These are phyloP conservation scores for Xanthia icteritia DNA, from an alignment of 2,888 invertebrate genomes.

Conservation along the genomic window DNA sequence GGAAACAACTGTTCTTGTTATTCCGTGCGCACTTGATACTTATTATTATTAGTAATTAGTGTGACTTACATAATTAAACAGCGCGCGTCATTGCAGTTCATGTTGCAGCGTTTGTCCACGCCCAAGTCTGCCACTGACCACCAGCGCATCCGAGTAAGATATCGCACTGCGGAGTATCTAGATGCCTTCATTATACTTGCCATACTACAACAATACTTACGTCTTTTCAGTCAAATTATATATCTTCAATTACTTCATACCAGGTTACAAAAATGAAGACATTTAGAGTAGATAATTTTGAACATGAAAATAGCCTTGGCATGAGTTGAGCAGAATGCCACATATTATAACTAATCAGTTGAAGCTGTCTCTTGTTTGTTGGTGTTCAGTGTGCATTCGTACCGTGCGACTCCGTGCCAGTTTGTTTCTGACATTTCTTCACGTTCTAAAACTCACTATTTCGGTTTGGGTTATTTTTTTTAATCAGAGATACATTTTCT, in stretches of 20 bases:
- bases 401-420: slow-evolving; percentile 72
- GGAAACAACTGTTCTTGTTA: not conserved
- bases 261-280: slow-evolving; percentile 76
- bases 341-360: slow-evolving; percentile 81
- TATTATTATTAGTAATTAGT: slow-evolving; percentile 24
- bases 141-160: slow-evolving; percentile 98
- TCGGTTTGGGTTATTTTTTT: not conserved
- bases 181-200: slow-evolving; percentile 79
- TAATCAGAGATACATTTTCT: slow-evolving; percentile 22
- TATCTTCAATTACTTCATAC: slow-evolving; percentile 48
- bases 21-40: slow-evolving; percentile 12
- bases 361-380: slow-evolving; percentile 83
- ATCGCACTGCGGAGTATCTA: slow-evolving; percentile 73
- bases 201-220: slow-evolving; percentile 26
- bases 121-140: slow-evolving; percentile 96
- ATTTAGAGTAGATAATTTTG: slow-evolving; percentile 74
- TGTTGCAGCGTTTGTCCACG: slow-evolving; percentile 97
- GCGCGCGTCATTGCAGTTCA: slow-evolving; percentile 93
- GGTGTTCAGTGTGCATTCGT: slow-evolving; percentile 89
- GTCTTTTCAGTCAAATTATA: slow-evolving; percentile 41
- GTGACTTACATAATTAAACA: slow-evolving; percentile 67
- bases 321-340: slow-evolving; percentile 81
- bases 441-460: slow-evolving; percentile 22
- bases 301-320: slow-evolving; percentile 76
- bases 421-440: slow-evolving; percentile 70